Evolutionary conservation across 2,888 invertebrate species (phyloP), one percentile per base, ranked within the genome.

Genomic region (Pachymerium ferrugineum): DNA sequence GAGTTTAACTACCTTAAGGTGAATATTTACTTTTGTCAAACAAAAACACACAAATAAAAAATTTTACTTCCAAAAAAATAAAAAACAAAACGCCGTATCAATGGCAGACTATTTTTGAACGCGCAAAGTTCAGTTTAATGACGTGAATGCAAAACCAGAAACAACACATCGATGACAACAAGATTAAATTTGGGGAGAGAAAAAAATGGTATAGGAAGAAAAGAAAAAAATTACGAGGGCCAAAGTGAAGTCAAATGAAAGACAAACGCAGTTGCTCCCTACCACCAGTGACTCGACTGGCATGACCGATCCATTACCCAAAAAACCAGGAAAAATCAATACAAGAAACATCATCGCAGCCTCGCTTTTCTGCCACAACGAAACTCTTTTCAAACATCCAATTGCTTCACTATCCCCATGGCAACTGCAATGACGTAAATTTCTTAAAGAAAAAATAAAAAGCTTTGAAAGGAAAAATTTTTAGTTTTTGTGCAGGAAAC

Each of bases 81-180:
- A 28, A 62, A 62, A 62, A 62, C 22, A 54, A 14, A 25, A 28
- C 25, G 62, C 28, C 62, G 28, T 62, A 25, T 62, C 62, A 62
- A 22, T 62, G 3, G 28, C 12, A 62, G 28, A 62, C 62, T 14
- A 38, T 38, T 38, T 62, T 25, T 8, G 62, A n/a, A n/a, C 62
- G 28, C 62, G 62, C 62, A 62, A 62, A 62, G 62, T 62, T 62
- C 62, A 62, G 62, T 62, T 62, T 62, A 62, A 62, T 62, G 62
- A 28, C 62, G 62, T 62, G 3, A 14, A 14, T 38, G 12, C 14
- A 38, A 38, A 62, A 62, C 62, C 62, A 62, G 62, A 62, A 62
- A 62, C 28, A 62, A 62, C 22, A 28, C 62, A 28, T 28, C 62
- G 62, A 62, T 62, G 62, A 28, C 28, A 62, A 62, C 28, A 62